Evolutionary conservation across 2,888 invertebrate species (phyloP).

Genomic region (Eupithecia subfuscata): DNA sequence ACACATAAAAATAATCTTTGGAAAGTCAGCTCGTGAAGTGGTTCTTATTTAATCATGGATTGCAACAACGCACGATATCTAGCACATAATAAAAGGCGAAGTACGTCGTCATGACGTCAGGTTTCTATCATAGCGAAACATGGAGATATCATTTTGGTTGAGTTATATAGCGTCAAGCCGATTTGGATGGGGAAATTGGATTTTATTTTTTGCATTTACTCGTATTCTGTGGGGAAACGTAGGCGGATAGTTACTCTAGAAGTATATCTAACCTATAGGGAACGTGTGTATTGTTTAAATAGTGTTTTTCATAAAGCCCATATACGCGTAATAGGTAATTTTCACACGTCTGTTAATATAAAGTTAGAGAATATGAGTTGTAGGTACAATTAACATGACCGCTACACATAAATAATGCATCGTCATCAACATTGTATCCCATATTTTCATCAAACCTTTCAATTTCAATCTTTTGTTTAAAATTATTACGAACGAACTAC

Average conservation of each 20-base stretch:
- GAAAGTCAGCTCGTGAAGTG: conserved; percentile 56
- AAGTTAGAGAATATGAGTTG: too few relatives aligned
- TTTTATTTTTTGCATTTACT: background rate
- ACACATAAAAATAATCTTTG: conserved; percentile 62
- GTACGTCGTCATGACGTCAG: conserved; percentile 63
- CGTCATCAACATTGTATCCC: background rate
- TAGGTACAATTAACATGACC: too few relatives aligned
- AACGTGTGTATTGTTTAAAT: background rate
- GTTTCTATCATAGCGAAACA: conserved; percentile 29
- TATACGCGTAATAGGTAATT: background rate
- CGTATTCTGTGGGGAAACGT: background rate
- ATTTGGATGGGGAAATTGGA: background rate
- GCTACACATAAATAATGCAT: too few relatives aligned
- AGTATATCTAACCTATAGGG: background rate
- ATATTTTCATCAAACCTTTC: background rate
- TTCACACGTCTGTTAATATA: too few relatives aligned
- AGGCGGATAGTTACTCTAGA: background rate
- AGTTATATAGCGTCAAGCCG: conserved; percentile 10
- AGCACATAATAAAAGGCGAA: conserved; percentile 66
- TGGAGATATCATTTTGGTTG: conserved; percentile 16
- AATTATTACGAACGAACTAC: background rate
- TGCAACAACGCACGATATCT: conserved; percentile 69
- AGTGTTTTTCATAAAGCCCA: background rate
- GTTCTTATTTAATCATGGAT: conserved; percentile 70
- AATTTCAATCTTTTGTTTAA: background rate